phyloP scores from a whole-genome alignment of 2,113 vertebrate species.

The Tympanuchus pallidicinctus region DNA sequence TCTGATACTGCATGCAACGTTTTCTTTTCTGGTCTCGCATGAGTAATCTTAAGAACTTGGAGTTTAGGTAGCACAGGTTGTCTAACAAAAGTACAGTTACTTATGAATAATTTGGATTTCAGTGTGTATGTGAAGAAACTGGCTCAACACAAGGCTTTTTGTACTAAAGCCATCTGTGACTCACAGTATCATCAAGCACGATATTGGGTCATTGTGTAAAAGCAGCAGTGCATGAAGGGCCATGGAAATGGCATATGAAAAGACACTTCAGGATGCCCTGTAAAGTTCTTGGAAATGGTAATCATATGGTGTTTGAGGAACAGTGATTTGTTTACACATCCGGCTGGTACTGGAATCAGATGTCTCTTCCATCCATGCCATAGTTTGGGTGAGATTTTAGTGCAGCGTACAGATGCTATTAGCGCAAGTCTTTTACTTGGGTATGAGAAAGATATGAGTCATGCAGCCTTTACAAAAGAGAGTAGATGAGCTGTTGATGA shows the following conservation, averaged over 20 bases:
- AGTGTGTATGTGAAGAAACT: constrained; percentile 33
- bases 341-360: background rate
- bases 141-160: constrained; percentile 5
- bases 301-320: background rate
- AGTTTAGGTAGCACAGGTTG: background rate
- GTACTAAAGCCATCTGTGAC: constrained; percentile 36
- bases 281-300: constrained; percentile 7
- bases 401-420: constrained; percentile 32
- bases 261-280: background rate
- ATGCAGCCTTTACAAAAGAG: constrained; percentile 15
- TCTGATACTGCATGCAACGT: background rate
- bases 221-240: constrained; percentile 11
- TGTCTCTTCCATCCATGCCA: background rate
- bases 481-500: constrained; percentile 26
- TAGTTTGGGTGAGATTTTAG: constrained; percentile 4
- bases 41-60: constrained; percentile 1
- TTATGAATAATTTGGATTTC: constrained; percentile 56
- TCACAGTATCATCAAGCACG: constrained; percentile 13
- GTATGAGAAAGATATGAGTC: constrained; percentile 47
- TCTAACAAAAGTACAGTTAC: constrained; percentile 28
- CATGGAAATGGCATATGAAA: background rate
- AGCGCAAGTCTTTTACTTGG: constrained; percentile 37
- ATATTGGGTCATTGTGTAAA: constrained; percentile 27
- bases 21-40: constrained; percentile 1
- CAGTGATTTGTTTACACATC: background rate